Base-by-base conservation (phyloP, 1,140 invertebrate genomes). In the Lasaia peninsularis region DNA sequence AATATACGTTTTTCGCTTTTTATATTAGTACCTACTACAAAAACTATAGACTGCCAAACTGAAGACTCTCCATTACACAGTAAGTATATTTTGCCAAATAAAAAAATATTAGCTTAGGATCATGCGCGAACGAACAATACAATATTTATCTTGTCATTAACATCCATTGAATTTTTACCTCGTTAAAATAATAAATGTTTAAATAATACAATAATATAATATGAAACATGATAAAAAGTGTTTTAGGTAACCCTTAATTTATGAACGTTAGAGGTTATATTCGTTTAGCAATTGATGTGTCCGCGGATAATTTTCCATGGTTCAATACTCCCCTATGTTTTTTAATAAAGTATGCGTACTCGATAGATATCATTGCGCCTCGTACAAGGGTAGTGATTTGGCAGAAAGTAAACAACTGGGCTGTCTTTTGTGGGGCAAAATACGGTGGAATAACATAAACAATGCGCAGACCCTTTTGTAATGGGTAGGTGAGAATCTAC, bases 391-490 rank as follows among this genome's bases (percentile, higher is more conserved):
- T 75, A 80, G 80, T 85, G 83, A 85, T 87, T 87, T 84, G 74
- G 81, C 82, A 78, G 66, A 86, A 84, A 80, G 73, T 80, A 85
- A 86, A 85, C 81, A 87, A 78, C 69, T 66, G 72, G 70, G 56
- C 65, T 67, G 73, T 74, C 78, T 82, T 77, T 82, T 79, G 73
- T 82, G 58, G 54, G 66, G 69, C 71, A 76, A 80, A 86, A 81
- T 80, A 75, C 76, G 70, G 59, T 78, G 75, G 71, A 85, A 84
- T 80, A 87, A 85, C 75, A 86, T 80, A 85, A 85, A 87, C 84
- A 85, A 79, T 66, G 64, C 60, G 49, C 52, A 67, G 49, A 63
- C 75, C 82, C 76, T 76, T 71, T 73, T 66, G 67, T 75, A 67
- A 60, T 71, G 56, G 67, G 56, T 76, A 83, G 78, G 73, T 78